Percentiles rank a stretch among this genome's conserved stretches.
Evolutionary conservation across 2,113 vertebrate species (phyloP).

Genomic region (Hepsetus odoe): DNA sequence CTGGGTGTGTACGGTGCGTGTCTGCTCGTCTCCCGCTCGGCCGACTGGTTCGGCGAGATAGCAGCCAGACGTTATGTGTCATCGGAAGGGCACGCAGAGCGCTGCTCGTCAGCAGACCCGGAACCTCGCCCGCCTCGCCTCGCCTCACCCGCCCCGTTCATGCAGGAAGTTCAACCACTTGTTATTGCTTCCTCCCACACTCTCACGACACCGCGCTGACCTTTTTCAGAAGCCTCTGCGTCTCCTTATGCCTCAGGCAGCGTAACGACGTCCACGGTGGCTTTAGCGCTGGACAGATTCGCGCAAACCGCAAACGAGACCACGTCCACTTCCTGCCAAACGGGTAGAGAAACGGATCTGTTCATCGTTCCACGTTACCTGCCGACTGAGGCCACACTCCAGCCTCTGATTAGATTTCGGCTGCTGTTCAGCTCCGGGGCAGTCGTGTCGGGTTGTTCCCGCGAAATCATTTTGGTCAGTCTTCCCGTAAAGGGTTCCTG

Average conservation of each 20-base stretch:
- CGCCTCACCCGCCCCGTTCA: not conserved
- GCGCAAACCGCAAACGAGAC: too few relatives aligned
- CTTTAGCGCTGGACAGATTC: too few relatives aligned
- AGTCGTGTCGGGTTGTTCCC: too few relatives aligned
- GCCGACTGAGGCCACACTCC: too few relatives aligned
- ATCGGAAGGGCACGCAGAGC: conserved; percentile 1
- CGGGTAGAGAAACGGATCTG: too few relatives aligned
- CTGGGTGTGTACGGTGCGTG: not conserved
- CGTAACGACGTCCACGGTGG: too few relatives aligned
- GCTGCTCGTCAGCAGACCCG: not conserved
- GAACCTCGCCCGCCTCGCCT: not conserved
- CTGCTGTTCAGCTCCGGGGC: too few relatives aligned
- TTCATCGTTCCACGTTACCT: too few relatives aligned
- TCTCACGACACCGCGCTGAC: not conserved
- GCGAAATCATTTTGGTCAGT: too few relatives aligned
- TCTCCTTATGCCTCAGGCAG: not conserved
- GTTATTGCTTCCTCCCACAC: conserved; percentile 38
- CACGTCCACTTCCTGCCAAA: too few relatives aligned
- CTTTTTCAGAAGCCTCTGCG: conserved; percentile 20
- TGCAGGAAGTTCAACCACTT: conserved; percentile 20
- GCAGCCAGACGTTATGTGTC: conserved; percentile 3
- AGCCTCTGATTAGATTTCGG: too few relatives aligned
- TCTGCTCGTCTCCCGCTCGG: not conserved
- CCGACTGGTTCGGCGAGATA: conserved; percentile 47
- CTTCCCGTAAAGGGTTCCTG: too few relatives aligned